Base-by-base conservation (phyloP, 2,888 invertebrate species). In the Euplagia quadripunctaria region DNA sequence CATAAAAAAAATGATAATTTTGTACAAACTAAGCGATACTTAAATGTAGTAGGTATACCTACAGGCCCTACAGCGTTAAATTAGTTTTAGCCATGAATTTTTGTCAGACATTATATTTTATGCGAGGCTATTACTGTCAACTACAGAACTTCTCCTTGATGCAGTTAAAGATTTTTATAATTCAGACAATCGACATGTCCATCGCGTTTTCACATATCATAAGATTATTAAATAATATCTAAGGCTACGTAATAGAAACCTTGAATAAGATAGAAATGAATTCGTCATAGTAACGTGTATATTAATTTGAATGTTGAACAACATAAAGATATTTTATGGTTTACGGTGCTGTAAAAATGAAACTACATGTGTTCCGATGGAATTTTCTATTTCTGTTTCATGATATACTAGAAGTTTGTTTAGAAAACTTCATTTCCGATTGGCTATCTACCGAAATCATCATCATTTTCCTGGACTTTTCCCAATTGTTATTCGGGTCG, bases 321-420 rank as follows among this genome's bases (percentile, higher is more conserved):
- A 67, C 83, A 85, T 87, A 87, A 87, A 90, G 79, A 87, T 90
- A 82, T 89, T 90, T 90, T 90, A 91, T 88, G 84, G 80, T 90
- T 90, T 90, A 91, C 88, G 84, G 80, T 85, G 87, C 84, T 86
- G 85, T 91, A 88, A 91, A 90, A 85, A 81, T 75, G 77, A 80
- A 86, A 85, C 81, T 80, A 84, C 75, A 85, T 84, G 85, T 85
- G 85, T 52, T 66, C 64, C 71, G 66, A 76, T 72, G 64, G 43
- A 79, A 77, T 68, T 67, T 71, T 79, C 88, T 90, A 89, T 90
- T 89, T 88, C 74, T 72, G 85, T 84, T 67, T 52, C 61, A 76
- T 68, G 71, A 75, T 75, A 64, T 74, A 87, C 79, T 61, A 31
- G 12, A 61, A 20, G 31, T 61, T 61, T 14, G 20, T 61, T 61